Conservation (phyloP, 2,113 vertebrate species). For the Oreochromis tanganicae region DNA sequence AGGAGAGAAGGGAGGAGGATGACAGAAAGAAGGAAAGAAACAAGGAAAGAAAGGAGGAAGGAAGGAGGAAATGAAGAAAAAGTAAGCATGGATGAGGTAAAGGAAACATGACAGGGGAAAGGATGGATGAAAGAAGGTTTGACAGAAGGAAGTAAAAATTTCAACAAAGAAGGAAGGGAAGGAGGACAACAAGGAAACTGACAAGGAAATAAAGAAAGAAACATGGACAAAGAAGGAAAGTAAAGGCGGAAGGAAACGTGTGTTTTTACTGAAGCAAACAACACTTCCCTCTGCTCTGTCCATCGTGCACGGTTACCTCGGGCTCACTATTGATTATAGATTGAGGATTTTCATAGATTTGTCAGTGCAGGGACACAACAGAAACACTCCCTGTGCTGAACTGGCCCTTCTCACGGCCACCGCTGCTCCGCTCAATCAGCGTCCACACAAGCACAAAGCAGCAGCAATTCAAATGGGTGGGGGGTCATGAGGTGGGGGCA, state of each 20-base stretch:
- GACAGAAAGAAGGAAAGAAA: not conserved
- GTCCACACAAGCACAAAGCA: constrained; percentile 63
- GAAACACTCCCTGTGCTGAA: not conserved
- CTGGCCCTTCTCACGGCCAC: constrained; percentile 38
- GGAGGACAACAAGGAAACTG: not conserved
- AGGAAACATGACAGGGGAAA: rapidly evolving
- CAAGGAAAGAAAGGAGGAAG: not conserved
- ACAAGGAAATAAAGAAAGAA: not conserved
- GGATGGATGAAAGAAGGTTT: not conserved
- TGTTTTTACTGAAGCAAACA: not conserved
- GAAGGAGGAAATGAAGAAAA: not conserved
- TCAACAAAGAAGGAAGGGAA: not conserved
- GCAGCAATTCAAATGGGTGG: constrained; percentile 45
- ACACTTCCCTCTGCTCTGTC: not conserved
- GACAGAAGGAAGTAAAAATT: not conserved
- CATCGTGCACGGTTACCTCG: not conserved
- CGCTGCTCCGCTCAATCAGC: constrained; percentile 66
- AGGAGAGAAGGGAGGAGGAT: not conserved
- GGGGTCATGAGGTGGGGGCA: not conserved
- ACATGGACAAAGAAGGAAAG: not conserved
- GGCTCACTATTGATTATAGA: not conserved
- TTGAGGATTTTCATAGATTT: not conserved
- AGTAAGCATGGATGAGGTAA: not conserved
- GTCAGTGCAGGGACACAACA: not conserved
- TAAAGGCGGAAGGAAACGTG: not conserved